These are phyloP conservation scores for Aphis craccivora DNA, from an alignment of 1,140 invertebrate species.

Conservation along the genomic window DNA sequence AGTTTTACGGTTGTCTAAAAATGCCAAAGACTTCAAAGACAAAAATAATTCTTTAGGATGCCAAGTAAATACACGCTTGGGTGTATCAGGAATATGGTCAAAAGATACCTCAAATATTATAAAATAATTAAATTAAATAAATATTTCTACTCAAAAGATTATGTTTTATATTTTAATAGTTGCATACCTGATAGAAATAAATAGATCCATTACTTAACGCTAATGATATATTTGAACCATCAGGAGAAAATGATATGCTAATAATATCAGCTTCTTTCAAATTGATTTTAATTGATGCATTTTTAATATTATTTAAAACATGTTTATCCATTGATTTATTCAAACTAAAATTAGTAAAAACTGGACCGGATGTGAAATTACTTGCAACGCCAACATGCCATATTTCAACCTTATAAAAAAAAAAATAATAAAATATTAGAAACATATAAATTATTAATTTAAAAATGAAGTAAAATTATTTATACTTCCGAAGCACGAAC, in stretches of 20 bases:
- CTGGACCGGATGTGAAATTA: conserved; percentile 22
- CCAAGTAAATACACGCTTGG: conserved; percentile 88
- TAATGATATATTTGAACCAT: conserved; percentile 90
- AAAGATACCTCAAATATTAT: conserved; percentile 63
- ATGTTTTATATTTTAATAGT: background rate
- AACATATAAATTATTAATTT: background rate
- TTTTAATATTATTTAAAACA: background rate
- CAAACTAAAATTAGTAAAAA: conserved; percentile 7
- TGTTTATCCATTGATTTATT: background rate
- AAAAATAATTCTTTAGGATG: conserved; percentile 86
- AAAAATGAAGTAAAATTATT: background rate
- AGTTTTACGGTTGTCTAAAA: conserved; percentile 89
- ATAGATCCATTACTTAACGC: conserved; percentile 86
- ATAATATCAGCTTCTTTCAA: conserved; percentile 67
- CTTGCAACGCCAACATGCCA: conserved; percentile 42
- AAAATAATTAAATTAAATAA: background rate
- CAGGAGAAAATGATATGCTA: conserved; percentile 89
- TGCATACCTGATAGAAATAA: conserved; percentile 86
- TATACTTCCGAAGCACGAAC: conserved; percentile 26
- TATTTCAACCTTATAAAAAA: conserved; percentile 45
- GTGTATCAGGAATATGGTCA: conserved; percentile 71
- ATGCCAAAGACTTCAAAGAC: conserved; percentile 80
- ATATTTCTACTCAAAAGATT: background rate
- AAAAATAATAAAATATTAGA: background rate
- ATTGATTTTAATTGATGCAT: conserved; percentile 59